Evolutionary conservation across 2,888 invertebrate species (phyloP), one percentile per base, ranked within the genome.

Genomic region (Geotrupes spiniger): DNA sequence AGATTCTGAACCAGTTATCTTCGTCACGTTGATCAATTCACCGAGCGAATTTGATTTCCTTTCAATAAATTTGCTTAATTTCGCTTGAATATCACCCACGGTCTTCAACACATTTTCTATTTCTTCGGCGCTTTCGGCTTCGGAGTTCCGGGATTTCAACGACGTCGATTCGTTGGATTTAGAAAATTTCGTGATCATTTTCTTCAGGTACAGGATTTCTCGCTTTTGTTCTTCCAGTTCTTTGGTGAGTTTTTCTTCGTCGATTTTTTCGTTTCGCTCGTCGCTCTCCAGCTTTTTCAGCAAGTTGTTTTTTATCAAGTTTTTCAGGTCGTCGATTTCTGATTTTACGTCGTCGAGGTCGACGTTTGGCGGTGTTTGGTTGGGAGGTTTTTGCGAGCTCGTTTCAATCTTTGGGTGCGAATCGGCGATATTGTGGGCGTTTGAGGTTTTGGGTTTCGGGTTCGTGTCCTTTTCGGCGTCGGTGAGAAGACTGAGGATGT

Each of bases 401-500:
- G n/a, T n/a, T n/a, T n/a, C n/a, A n/a, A n/a, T n/a, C n/a, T n/a
- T n/a, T n/a, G n/a, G n/a, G n/a, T n/a, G n/a, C n/a, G n/a, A n/a
- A n/a, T n/a, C 6, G 21, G 21, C 21, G 21, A 4, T n/a, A 6
- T 2, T 1, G 31, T 31, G 31, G n/a, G 11, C n/a, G 4, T 29
- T 12, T 33, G 2, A 11, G 12, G 33, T 33, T n/a, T 33, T 33
- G 14, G 33, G 12, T n/a, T 33, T 33, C 8, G 33, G 33, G 14
- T 11, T 11, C 33, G 33, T 8, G 8, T 8, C 2, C n/a, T n/a
- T 8, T 33, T 14, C 14, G 33, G 5, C 38, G 36, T 61, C 49
- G 36, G 60, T 59, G 12, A 68, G 49, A 10, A 60, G 52, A 10
- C 61, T 59, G 11, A 70, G 47, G 14, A 66, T 53, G 16, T 61